Conservation (phyloP, 2,797 vertebrate genomes). For the Balearica regulorum region DNA sequence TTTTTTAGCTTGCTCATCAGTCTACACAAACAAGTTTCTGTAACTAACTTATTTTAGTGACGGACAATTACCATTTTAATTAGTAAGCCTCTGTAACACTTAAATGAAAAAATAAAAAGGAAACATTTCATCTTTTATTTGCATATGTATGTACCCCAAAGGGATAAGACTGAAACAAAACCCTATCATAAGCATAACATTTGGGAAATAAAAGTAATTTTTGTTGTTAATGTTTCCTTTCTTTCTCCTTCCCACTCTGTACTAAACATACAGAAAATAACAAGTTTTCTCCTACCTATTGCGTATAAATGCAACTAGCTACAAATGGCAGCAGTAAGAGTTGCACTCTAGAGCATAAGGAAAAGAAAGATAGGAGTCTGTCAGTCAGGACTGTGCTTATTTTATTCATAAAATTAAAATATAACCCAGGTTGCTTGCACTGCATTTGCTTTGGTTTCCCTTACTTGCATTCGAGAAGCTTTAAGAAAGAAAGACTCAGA, state of each 20-base stretch:
- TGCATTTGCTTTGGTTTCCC: background rate
- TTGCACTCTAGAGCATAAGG: background rate
- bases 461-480: background rate
- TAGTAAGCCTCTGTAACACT: background rate
- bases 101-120: background rate
- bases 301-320: background rate
- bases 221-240: background rate
- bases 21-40: background rate
- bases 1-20: background rate
- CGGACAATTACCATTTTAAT: background rate
- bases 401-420: background rate
- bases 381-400: background rate
- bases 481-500: background rate
- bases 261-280: background rate
- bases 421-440: background rate
- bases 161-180: background rate
- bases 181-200: background rate
- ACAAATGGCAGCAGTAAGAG: background rate
- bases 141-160: background rate
- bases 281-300: background rate
- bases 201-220: background rate
- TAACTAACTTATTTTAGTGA: background rate
- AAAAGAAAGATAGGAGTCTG: background rate
- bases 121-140: background rate
- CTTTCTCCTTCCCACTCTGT: background rate